Evolutionary conservation across 1,140 invertebrate genomes (phyloP), one percentile per base, ranked within the genome.

Genomic region (Ruditapes philippinarum): DNA sequence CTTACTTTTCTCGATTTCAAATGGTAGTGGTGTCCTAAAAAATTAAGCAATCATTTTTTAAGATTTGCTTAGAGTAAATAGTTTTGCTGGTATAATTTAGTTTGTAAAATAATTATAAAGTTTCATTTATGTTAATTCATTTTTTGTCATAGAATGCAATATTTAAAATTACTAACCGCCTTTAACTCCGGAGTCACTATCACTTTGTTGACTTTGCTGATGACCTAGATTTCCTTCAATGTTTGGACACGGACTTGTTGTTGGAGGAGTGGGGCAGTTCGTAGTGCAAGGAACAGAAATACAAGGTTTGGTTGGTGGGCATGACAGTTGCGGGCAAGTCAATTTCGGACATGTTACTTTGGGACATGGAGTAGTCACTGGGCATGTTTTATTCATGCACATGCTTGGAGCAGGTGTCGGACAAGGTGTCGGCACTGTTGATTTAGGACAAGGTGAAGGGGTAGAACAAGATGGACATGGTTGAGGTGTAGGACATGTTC

Each of bases 361-460:
- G 1, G 83, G 83, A 62, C 83, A 85, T 68, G 83, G 31, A 17
- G 68, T 17, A 31, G 49, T 12, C 19, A 19, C 12, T 28, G 84
- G 70, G 45, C 84, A 86, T 9, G 79, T 79, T 11, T 45, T 31
- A 54, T 38, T 62, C 65, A 22, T 40, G 65, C 65, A 70, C 33
- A 17, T 31, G 40, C 33, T 62, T 42, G n/a, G 28, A 33, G 19
- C 31, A 19, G 11, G 25, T 28, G 54, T 42, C 11, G 60, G 80
- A 57, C 57, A 74, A 28, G 33, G 33, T 40, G 70, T 38, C 42
- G 70, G 36, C 33, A 19, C 5, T 3, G 65, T 14, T 5, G 9
- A 31, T 11, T 19, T n/a, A 9, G 65, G 25, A 40, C 65, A 36
- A 68, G 22, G 51, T n/a, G 51, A 14, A 54, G 51, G 12, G 11